Conservation (phyloP, 1,140 invertebrate species). For the Ericerus pela region DNA sequence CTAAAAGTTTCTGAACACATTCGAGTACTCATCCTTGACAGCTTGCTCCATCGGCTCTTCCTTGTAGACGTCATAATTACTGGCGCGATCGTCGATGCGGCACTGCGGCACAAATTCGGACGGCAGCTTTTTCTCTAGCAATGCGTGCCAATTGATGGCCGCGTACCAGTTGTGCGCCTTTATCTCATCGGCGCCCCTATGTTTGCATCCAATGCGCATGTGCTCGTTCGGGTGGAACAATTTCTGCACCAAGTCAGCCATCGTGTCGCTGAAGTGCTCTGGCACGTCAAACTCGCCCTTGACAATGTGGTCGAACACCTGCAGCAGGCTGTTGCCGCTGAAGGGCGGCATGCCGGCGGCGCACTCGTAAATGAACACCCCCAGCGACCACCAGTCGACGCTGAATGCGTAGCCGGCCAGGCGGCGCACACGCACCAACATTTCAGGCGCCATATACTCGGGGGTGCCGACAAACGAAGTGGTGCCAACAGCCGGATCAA, state of each 20-base stretch:
- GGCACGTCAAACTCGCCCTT: background rate
- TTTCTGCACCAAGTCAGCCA: background rate
- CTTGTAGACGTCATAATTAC: background rate
- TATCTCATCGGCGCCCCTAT: background rate
- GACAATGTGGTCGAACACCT: background rate
- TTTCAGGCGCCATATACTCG: conserved; percentile 82
- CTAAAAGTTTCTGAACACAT: no score
- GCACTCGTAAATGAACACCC: conserved; percentile 28
- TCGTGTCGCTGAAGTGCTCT: background rate
- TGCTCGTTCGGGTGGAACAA: background rate
- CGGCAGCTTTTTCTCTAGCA: background rate
- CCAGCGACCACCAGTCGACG: conserved; percentile 90
- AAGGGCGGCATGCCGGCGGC: background rate
- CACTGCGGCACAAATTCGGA: background rate
- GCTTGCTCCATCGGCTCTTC: background rate
- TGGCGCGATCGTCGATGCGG: background rate
- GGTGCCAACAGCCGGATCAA: conserved; percentile 41
- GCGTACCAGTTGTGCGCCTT: background rate
- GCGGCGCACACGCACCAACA: conserved; percentile 52
- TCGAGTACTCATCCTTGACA: no score
- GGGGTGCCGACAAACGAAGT: conserved; percentile 97
- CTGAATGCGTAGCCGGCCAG: conserved; percentile 71
- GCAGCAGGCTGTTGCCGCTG: background rate
- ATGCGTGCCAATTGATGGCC: background rate
- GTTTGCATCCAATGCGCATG: background rate